Evolutionary conservation across 2,113 vertebrate species (phyloP).

Genomic region (Aspiorhynchus laticeps): DNA sequence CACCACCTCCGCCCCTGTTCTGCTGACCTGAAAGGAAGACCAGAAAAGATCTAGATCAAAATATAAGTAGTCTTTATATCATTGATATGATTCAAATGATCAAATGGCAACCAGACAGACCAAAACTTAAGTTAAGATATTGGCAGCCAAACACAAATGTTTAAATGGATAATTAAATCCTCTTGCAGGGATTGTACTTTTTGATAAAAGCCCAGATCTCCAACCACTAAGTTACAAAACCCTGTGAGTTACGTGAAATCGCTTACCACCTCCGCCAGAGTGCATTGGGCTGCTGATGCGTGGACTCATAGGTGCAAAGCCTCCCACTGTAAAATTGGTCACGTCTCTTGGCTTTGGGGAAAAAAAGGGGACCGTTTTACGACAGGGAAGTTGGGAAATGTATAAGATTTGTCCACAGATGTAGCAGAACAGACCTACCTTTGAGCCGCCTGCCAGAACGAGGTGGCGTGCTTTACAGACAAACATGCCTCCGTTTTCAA

Average conservation of each 20-base stretch:
- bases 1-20: slow-evolving; percentile 78
- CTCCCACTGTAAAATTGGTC: slow-evolving; percentile 89
- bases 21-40: slow-evolving; percentile 62
- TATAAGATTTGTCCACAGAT: not conserved
- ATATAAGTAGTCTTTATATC: not conserved
- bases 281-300: slow-evolving; percentile 95
- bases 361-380: not conserved
- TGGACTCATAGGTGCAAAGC: slow-evolving; percentile 93
- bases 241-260: not conserved
- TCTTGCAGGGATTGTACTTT: no score
- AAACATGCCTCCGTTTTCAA: slow-evolving; percentile 96
- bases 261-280: slow-evolving; percentile 80
- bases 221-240: not conserved
- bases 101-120: not conserved
- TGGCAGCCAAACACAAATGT: not conserved
- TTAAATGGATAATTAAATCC: not conserved
- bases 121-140: not conserved
- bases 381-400: not conserved
- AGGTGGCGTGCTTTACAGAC: slow-evolving; percentile 91
- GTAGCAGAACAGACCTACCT: slow-evolving; percentile 73
- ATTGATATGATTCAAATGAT: not conserved
- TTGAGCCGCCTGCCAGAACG: slow-evolving; percentile 89
- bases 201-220: no score
- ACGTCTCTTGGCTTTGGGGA: slow-evolving; percentile 87
- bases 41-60: not conserved